Evolutionary conservation across 2,888 invertebrate genomes (phyloP).

Genomic region (Agrochola litura): DNA sequence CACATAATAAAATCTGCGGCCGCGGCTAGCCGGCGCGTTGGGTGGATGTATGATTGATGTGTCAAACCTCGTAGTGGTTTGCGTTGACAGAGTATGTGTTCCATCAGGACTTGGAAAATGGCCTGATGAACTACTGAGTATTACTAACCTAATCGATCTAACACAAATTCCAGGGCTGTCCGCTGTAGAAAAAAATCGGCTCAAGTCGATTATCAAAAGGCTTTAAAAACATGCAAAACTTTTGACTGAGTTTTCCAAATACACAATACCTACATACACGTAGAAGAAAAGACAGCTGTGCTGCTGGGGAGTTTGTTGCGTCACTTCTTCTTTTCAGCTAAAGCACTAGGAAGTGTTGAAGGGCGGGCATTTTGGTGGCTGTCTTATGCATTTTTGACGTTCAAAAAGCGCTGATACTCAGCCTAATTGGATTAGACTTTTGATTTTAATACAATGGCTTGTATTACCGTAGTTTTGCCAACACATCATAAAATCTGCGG

Average conservation of each 20-base stretch:
- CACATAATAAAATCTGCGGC: conserved; percentile 41
- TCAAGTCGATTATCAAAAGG: neutral
- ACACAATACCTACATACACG: neutral
- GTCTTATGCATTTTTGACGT: neutral
- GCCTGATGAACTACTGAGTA: neutral
- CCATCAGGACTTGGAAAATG: conserved; percentile 3
- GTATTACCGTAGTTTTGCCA: conserved; percentile 14
- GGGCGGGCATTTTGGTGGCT: too few species aligned
- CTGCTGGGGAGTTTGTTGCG: neutral
- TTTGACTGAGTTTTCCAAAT: neutral
- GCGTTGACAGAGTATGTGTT: conserved; percentile 8
- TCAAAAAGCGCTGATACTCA: too few species aligned
- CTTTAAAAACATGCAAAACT: neutral
- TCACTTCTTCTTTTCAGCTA: neutral
- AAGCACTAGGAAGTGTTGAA: neutral
- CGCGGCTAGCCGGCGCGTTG: conserved; percentile 21
- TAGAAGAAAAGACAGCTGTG: neutral
- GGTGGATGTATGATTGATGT: conserved; percentile 48
- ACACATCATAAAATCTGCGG: conserved; percentile 39
- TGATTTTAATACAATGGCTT: neutral
- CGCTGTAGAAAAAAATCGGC: neutral
- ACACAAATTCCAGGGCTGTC: neutral
- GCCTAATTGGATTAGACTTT: neutral
- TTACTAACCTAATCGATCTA: neutral
- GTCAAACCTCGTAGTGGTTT: conserved; percentile 38